Conservation (phyloP, 2,113 vertebrate species). For the Petrocephalus microphthalmus region DNA sequence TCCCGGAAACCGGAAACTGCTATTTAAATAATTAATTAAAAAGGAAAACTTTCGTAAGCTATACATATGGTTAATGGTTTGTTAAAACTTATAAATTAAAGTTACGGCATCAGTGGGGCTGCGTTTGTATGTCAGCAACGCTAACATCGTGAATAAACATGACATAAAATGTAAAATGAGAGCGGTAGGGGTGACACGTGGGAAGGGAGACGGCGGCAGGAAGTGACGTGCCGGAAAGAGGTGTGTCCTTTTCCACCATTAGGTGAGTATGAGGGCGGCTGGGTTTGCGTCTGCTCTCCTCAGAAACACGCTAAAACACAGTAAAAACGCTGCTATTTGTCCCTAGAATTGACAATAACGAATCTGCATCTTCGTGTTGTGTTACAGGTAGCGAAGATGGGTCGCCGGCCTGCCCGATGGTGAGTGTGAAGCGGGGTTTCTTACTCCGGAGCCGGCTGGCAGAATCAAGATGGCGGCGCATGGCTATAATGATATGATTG, state of each 20-base stretch:
- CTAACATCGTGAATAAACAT: neutral
- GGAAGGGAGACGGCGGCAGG: neutral
- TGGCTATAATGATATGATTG: neutral
- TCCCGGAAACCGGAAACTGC: neutral
- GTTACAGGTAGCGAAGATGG: slow-evolving; percentile 63
- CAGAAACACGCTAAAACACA: neutral
- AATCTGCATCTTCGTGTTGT: slow-evolving; percentile 7
- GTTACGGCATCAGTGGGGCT: neutral
- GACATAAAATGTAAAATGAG: neutral
- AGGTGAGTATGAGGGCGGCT: slow-evolving; percentile 61
- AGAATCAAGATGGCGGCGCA: slow-evolving; percentile 57
- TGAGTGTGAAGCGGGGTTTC: slow-evolving; percentile 39
- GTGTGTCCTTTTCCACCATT: slow-evolving; percentile 64
- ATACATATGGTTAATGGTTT: neutral
- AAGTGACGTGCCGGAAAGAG: slow-evolving; percentile 55
- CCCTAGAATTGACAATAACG: neutral
- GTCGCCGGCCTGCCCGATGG: slow-evolving; percentile 72
- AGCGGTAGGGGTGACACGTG: neutral
- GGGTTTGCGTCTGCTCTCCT: slow-evolving; percentile 26
- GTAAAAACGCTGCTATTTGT: neutral
- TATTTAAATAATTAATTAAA: neutral
- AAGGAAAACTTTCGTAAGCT: neutral
- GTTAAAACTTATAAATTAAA: neutral
- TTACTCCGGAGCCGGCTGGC: neutral
- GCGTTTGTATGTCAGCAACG: neutral